Conservation (phyloP, 2,888 invertebrate species). For the Macaria liturata region DNA sequence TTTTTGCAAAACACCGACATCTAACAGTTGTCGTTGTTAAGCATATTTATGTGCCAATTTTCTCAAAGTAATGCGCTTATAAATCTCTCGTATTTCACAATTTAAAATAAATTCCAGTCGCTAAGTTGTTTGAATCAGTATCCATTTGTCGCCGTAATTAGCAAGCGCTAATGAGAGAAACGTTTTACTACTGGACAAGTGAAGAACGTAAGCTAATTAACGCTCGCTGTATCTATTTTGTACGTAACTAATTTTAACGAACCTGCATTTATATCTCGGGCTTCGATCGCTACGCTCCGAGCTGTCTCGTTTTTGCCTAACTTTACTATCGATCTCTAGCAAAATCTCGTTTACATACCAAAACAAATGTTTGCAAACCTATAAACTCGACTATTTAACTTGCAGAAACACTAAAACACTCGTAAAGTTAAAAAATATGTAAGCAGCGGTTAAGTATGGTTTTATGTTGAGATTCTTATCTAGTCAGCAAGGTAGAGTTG, state of each 20-base stretch:
- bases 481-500: constrained; percentile 17
- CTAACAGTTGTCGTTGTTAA: no score
- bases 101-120: no score
- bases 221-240: background rate
- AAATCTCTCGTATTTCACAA: no score
- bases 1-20: no score
- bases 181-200: constrained; percentile 14
- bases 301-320: background rate
- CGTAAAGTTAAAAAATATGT: constrained; percentile 21
- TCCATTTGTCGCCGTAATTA: constrained; percentile 10
- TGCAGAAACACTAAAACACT: constrained; percentile 19
- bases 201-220: constrained; percentile 14
- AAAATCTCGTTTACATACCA: background rate
- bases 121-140: background rate
- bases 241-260: constrained; percentile 1
- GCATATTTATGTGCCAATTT: no score
- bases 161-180: constrained; percentile 17
- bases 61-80: no score
- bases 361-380: constrained; percentile 3
- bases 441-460: constrained; percentile 13
- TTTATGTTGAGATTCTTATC: constrained; percentile 22
- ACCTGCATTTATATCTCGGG: constrained; percentile 6
- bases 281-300: background rate
- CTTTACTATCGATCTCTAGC: constrained; percentile 2
- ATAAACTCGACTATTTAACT: background rate